Evolutionary conservation across 2,888 invertebrate genomes (phyloP).

Genomic region (Lasioglossum villosulum): DNA sequence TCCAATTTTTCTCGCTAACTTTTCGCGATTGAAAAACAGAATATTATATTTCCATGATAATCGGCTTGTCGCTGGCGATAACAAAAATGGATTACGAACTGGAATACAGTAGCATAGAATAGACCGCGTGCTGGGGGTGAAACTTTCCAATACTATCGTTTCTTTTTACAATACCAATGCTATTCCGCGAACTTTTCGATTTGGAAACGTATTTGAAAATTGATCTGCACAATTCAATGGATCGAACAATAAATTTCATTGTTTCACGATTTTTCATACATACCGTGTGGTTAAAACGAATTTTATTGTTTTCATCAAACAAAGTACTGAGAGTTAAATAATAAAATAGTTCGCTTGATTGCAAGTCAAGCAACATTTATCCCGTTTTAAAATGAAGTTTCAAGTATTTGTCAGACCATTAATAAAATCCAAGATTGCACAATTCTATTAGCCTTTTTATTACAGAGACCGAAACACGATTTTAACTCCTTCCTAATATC

Average conservation of each 20-base stretch:
- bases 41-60: conserved; percentile 13
- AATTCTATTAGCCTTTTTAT: background rate
- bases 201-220: background rate
- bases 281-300: background rate
- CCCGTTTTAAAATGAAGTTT: background rate
- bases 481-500: background rate
- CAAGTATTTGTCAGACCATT: background rate
- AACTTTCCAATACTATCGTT: background rate
- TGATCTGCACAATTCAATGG: background rate
- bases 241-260: background rate
- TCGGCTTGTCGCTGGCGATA: conserved; percentile 20
- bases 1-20: conserved; percentile 14
- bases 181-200: background rate
- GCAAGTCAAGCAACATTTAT: background rate
- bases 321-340: background rate
- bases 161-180: background rate
- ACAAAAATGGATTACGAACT: conserved; percentile 29
- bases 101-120: conserved; percentile 20
- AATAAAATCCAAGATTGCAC: background rate
- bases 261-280: background rate
- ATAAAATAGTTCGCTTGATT: no score
- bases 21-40: background rate
- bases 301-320: background rate
- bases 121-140: background rate
- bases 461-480: background rate